These are phyloP conservation scores for Calliphora vomitoria DNA, from an alignment of 2,888 invertebrate genomes.

Conservation along the genomic window DNA sequence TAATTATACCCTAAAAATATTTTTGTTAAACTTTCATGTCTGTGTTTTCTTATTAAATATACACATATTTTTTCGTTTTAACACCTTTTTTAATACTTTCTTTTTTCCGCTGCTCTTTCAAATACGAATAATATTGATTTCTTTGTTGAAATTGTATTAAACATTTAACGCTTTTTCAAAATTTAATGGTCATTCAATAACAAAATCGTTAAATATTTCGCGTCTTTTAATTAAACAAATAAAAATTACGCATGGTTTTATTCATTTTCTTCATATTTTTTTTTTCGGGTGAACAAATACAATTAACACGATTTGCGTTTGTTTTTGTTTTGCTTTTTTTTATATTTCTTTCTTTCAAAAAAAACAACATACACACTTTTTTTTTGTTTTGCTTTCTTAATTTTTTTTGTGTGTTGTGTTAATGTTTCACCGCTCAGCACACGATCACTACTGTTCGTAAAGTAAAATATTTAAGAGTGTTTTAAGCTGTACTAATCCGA, in stretches of 20 bases:
- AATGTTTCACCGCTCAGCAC: constrained; percentile 74
- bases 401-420: constrained; percentile 65
- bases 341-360: constrained; percentile 8
- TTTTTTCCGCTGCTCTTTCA: not conserved
- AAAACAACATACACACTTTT: constrained; percentile 33
- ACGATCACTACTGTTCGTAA: constrained; percentile 72
- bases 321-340: constrained; percentile 48
- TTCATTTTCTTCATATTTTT: not conserved
- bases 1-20: too few relatives aligned
- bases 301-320: constrained; percentile 33
- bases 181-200: not conserved
- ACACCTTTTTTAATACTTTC: constrained; percentile 22
- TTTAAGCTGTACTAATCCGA: constrained; percentile 74
- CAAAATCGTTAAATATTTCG: not conserved
- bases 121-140: not conserved
- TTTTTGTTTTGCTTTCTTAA: constrained; percentile 40
- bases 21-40: not conserved
- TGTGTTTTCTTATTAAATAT: not conserved
- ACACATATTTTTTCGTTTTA: not conserved
- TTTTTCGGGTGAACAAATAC: not conserved
- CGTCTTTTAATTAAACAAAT: constrained; percentile 22
- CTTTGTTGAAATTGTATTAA: not conserved
- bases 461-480: constrained; percentile 70
- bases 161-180: constrained; percentile 10
- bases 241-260: constrained; percentile 18